Percentiles rank a stretch among this genome's conserved stretches.
phyloP scores from a whole-genome alignment of 1,140 invertebrate species.

The Bombus balteatus region DNA sequence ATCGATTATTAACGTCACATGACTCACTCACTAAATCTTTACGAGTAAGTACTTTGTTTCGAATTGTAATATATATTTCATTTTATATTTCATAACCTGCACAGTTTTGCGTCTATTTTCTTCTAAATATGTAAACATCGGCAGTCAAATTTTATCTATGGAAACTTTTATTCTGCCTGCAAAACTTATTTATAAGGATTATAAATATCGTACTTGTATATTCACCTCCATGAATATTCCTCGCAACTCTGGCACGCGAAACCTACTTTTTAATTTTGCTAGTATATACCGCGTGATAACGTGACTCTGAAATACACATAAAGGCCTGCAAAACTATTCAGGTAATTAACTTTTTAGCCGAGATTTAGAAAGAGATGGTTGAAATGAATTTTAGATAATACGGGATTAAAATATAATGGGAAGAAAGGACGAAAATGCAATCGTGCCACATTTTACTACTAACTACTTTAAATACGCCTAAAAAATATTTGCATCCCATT shows the following conservation, averaged over 20 bases:
- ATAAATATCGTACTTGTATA: not conserved
- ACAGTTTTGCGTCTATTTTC: not conserved
- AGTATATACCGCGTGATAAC: not conserved
- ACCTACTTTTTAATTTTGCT: not conserved
- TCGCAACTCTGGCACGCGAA: not conserved
- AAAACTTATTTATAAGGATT: not conserved
- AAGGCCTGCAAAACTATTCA: not conserved
- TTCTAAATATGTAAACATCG: not conserved
- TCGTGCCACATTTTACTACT: not conserved
- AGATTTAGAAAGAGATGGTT: not conserved
- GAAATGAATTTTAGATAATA: slow-evolving; percentile 18
- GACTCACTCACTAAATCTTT: no score
- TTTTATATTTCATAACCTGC: not conserved
- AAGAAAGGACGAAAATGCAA: not conserved
- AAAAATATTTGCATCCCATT: not conserved
- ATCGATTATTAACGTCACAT: no score
- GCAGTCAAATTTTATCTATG: not conserved
- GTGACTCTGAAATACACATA: not conserved
- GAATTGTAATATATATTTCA: not conserved
- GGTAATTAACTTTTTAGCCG: slow-evolving; percentile 1
- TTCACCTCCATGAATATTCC: not conserved
- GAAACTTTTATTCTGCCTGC: not conserved
- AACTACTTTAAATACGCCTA: not conserved
- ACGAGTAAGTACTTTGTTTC: not conserved
- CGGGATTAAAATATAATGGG: slow-evolving; percentile 1